phyloP scores from a whole-genome alignment of 2,797 vertebrate species.

The Mus minutoides region DNA sequence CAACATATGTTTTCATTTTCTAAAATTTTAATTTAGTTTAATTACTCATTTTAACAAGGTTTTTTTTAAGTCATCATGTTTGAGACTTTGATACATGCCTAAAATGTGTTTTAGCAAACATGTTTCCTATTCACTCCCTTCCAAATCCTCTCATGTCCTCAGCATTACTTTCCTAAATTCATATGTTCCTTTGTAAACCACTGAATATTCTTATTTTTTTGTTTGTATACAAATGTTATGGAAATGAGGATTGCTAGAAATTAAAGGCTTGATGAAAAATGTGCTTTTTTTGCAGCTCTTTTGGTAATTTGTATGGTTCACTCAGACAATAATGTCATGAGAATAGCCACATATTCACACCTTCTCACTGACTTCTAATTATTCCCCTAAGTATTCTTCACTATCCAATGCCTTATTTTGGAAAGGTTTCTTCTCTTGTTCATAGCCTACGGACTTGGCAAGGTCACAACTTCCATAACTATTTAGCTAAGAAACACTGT shows the following conservation, averaged over 20 bases:
- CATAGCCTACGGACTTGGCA: neutral
- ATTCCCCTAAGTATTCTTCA: neutral
- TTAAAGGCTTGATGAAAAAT: neutral
- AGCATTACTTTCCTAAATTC: neutral
- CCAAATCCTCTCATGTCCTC: neutral
- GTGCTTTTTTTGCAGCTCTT: neutral
- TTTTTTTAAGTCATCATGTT: neutral
- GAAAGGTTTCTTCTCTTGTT: neutral
- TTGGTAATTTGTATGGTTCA: neutral
- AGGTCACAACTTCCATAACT: neutral
- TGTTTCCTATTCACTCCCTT: neutral
- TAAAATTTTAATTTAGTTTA: neutral
- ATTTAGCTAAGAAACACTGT: neutral
- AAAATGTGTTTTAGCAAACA: neutral
- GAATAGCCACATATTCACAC: neutral
- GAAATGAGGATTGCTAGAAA: neutral
- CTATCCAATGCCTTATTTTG: neutral
- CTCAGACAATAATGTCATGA: neutral
- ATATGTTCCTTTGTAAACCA: neutral
- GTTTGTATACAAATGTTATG: neutral
- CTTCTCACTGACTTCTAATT: neutral
- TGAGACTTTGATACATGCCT: neutral
- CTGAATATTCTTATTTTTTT: neutral
- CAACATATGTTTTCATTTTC: too few species aligned
- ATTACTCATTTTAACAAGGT: neutral